Base-by-base conservation (phyloP, 1,140 invertebrate species). In the Drosophila ohnishii region DNA sequence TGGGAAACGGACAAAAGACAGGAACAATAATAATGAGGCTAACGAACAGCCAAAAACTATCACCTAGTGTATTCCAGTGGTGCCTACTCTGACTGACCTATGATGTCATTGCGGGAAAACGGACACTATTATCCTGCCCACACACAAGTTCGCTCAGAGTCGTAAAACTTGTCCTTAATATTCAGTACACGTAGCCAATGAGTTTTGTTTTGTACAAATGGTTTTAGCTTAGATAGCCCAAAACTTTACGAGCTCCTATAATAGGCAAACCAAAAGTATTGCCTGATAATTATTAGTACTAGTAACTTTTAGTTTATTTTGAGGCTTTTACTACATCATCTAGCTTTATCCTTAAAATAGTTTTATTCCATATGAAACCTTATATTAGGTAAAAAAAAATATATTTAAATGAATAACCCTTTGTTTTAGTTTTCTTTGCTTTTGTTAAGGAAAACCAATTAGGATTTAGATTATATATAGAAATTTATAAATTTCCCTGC, bases 91-190 rank as follows among this genome's bases (percentile, higher is more conserved):
- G 35, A 11, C 55, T 57, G 55, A 28, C 56, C 3, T 25, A 64
- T 64, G 56, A 64, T 62, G 61, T 64, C 61, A 63, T 61, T 11
- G 58, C 11, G 28, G 19, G 14, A 14, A 30, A 22, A 34, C 10
- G 16, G 39, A 55, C 50, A 53, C 48, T 13, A 11, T 51, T 51
- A 19, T 51, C 25, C 25, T 30, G 2, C 50, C 22, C 3, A 28
- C 48, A 19, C 11, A 19, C 11, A 37, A 14, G 51, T 25, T 39
- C 3, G 11, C 8, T 10, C 4, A 6, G 34, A 25, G 51, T 55
- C 34, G 34, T 55, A 25, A 55, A 55, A 37, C 13, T 22, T n/a
- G 19, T 55, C 34, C 34, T 37, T 25, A 55, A 37, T 37, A 55
- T 55, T 55, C 51, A 10, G 8, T 11, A 6, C 51, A 37, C 34